Evolutionary conservation across 2,797 vertebrate species (phyloP), one percentile per base, ranked within the genome.

Genomic region (Enteromius mattozi): DNA sequence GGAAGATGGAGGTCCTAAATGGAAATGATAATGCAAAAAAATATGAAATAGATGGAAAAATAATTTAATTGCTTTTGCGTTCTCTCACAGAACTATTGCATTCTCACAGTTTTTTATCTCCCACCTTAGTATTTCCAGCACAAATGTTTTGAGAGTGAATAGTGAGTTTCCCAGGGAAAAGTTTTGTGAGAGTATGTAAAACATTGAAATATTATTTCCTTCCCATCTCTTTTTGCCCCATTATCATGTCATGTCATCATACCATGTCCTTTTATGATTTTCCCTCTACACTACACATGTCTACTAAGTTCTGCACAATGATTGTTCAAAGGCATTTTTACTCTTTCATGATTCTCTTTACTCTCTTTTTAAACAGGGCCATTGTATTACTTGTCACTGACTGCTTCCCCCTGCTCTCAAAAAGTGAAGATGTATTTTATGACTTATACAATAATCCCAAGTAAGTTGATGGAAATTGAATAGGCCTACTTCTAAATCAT

Each of bases 291-390:
- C 7, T 10, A 17, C 1, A 45, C 7, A 30, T 0, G 8, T 33
- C 8, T 74, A 6, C 45, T 72, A 19, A 45, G 2, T 74, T 51
- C 30, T 51, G 27, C 17, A 21, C 17, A 51, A 33, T 19, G 71
- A 13, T 51, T 21, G 8, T 17, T 35, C 17, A 14, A 49, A 49
- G 16, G 14, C 10, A 12, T 72, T 72, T 61, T 49, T 49, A 30
- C 7, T 8, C 37, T 70, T 45, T 14, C 59, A 16, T 63, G 59
- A 30, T 24, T 27, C 56, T 27, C 56, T 27, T 61, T 16, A 2
- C 6, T 65, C 42, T 65, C 61, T 76, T 12, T 79, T 79, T 47
- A 66, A 47, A 37, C 70, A 74, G 81, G 81, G n/a, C 76, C 69
- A 6, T 2, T 86, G 5, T 21, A 82, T 86, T 33, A 81, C 61